These are phyloP conservation scores for Calvadosia cruxmelitensis DNA, from an alignment of 30 jellyfish, hydroid and myxozoan species.

Conservation along the genomic window DNA sequence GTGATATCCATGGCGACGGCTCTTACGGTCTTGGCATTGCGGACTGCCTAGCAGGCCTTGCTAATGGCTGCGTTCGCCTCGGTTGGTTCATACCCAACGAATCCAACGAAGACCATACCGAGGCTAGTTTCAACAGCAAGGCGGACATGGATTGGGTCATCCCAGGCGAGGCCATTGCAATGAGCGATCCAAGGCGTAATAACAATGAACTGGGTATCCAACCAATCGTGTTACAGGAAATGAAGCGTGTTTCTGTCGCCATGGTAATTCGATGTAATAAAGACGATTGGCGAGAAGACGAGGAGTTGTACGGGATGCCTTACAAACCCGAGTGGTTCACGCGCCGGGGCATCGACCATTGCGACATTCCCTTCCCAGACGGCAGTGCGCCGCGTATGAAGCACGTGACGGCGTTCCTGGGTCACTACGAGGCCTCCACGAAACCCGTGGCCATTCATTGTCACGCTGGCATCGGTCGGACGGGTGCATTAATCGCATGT, in stretches of 20 bases:
- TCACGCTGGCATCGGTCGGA: conserved; percentile 92
- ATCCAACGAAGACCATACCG: background rate
- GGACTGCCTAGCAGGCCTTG: conserved; percentile 59
- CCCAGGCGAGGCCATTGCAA: conserved; percentile 61
- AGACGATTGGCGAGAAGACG: conserved; percentile 24
- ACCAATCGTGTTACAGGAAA: conserved; percentile 23
- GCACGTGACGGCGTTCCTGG: conserved; percentile 45
- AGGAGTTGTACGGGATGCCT: conserved; percentile 43
- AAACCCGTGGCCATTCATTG: conserved; percentile 70
- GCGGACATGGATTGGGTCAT: conserved; percentile 73
- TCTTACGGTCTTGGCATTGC: conserved; percentile 40
- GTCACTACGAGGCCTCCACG: conserved; percentile 32
- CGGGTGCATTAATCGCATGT: conserved; percentile 86
- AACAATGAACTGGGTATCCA: conserved; percentile 17
- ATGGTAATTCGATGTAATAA: conserved; percentile 49
- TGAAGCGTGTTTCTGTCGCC: conserved; percentile 30
- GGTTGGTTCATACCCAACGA: conserved; percentile 26
- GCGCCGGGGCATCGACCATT: conserved; percentile 28
- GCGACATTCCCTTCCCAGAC: conserved; percentile 61
- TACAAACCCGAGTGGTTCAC: conserved; percentile 41
- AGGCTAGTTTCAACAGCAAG: conserved; percentile 6
- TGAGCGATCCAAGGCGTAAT: conserved; percentile 68
- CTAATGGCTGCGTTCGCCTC: conserved; percentile 1
- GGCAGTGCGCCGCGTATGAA: conserved; percentile 51
- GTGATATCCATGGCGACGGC: conserved; percentile 73